Evolutionary conservation across 2,888 invertebrate genomes (phyloP).

Genomic region (Cybosia mesomella): DNA sequence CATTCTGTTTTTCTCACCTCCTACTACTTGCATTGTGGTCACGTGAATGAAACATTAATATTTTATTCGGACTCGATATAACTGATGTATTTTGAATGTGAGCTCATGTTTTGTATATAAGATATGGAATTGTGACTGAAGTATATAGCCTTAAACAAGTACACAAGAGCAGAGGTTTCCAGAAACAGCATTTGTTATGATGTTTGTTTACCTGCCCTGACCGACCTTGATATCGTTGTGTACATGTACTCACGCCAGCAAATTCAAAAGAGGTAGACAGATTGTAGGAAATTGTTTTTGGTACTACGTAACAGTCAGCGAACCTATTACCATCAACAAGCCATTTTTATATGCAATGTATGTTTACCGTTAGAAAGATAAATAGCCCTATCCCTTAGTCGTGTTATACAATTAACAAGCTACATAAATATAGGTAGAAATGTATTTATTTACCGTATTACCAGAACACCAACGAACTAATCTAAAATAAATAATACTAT

Average conservation of each 20-base stretch:
- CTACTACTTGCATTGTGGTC: slow-evolving; percentile 73
- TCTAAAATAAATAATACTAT: not conserved
- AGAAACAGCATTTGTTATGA: not conserved
- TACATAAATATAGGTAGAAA: too few relatives aligned
- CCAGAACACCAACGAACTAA: not conserved
- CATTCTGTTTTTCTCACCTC: slow-evolving; percentile 77
- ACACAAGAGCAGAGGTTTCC: not conserved
- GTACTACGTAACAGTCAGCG: not conserved
- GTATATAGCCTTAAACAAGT: too few relatives aligned
- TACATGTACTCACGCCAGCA: not conserved
- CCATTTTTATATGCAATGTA: not conserved
- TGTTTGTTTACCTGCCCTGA: not conserved
- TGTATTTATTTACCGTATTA: too few relatives aligned
- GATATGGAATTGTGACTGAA: not conserved
- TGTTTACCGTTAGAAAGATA: not conserved
- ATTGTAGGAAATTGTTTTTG: not conserved
- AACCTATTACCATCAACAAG: not conserved
- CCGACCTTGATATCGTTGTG: not conserved
- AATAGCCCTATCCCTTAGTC: not conserved
- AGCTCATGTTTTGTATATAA: not conserved
- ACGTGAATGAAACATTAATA: slow-evolving; percentile 61
- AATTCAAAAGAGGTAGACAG: not conserved
- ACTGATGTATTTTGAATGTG: slow-evolving; percentile 19
- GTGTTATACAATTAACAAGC: too few relatives aligned
- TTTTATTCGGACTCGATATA: slow-evolving; percentile 47